Evolutionary conservation across 2,797 vertebrate genomes (phyloP).

Genomic region (Zenarchopterus dispar): DNA sequence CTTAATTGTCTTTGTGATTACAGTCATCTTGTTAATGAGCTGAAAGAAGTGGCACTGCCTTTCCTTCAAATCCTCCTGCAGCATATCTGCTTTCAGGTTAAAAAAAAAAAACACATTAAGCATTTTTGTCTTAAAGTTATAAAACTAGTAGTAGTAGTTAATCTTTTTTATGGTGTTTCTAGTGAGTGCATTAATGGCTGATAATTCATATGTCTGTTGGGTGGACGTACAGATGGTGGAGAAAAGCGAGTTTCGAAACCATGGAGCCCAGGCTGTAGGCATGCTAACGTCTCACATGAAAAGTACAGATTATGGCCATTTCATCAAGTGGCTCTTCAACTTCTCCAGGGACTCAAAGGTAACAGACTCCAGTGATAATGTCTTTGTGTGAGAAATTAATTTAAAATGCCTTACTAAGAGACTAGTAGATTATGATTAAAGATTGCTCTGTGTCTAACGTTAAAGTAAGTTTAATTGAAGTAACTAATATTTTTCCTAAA

Average conservation of each 20-base stretch:
- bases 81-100: slow-evolving; percentile 92
- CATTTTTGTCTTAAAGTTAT: too few species aligned
- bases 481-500: too few species aligned
- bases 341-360: slow-evolving; percentile 87
- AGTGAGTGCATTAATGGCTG: neutral
- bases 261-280: slow-evolving; percentile 86
- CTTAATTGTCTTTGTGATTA: slow-evolving; percentile 10
- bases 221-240: slow-evolving; percentile 87
- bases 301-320: slow-evolving; percentile 81
- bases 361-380: neutral
- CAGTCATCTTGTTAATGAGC: slow-evolving; percentile 87
- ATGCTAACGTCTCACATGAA: slow-evolving; percentile 84
- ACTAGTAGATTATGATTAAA: too few species aligned
- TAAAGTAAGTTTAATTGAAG: neutral
- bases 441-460: neutral
- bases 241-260: slow-evolving; percentile 88
- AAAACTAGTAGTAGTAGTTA: too few species aligned
- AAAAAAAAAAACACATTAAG: too few species aligned
- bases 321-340: slow-evolving; percentile 89
- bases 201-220: slow-evolving; percentile 11
- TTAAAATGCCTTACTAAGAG: too few species aligned
- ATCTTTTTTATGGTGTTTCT: neutral
- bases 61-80: slow-evolving; percentile 89
- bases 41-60: slow-evolving; percentile 82
- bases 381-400: too few species aligned